Base-by-base conservation (phyloP, 2,888 invertebrate genomes). In the Meliscaeva auricollis region DNA sequence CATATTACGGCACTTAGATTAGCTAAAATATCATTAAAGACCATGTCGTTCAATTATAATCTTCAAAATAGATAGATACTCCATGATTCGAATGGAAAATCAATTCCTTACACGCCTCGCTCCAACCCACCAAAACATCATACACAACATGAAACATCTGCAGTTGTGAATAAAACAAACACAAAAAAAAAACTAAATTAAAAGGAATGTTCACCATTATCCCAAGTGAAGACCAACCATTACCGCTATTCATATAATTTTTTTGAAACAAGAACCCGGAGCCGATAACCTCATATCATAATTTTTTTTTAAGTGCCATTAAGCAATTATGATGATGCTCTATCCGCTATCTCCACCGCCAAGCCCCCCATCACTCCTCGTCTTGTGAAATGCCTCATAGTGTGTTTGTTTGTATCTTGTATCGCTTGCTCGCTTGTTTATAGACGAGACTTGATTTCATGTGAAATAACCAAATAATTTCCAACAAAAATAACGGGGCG, bases 281-380 rank as follows among this genome's bases (percentile, higher is more conserved):
- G 85, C 58, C 81, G 85, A 85, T 85, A 81, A 81, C 85, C 84
- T 76, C 41, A 73, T 85, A 80, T 85, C 80, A 80, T 85, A 80
- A 81, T 80, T 66, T 66, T 64, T 62, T 22, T 85, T 73, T 81
- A 85, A 85, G 85, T 81, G 85, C 81, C 85, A 85, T 85, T 85
- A 85, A 77, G 81, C 85, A 85, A 85, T 85, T 85, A 85, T 77
- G 50, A 68, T 20, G 22, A 50, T 70, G 54, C 62, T 20, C 64
- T 17, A 13, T 26, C 38, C 48, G n/a, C n/a, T n/a, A n/a, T n/a
- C n/a, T n/a, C n/a, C n/a, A n/a, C n/a, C n/a, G n/a, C n/a, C n/a
- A n/a, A n/a, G n/a, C 20, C 46, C 52, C 22, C 20, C 32, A 0
- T n/a, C 17, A 4, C 1, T n/a, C 20, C 30, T n/a, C 20, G n/a